These are phyloP conservation scores for Elegia similella DNA, from an alignment of 2,888 invertebrate genomes.

Conservation along the genomic window DNA sequence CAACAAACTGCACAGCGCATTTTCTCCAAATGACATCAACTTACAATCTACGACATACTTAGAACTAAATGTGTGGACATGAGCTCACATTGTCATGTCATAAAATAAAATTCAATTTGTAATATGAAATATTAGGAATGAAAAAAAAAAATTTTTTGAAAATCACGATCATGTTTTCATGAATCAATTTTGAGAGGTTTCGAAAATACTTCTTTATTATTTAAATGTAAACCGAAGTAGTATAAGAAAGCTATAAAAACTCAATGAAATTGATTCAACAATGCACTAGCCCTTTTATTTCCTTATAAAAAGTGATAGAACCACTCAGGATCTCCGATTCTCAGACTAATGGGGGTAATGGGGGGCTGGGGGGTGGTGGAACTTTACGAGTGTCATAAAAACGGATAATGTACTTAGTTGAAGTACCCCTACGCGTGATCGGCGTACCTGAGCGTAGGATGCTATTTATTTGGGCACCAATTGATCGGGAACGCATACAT, in stretches of 20 bases:
- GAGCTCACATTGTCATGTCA: too few relatives aligned
- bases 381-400: conserved; percentile 55
- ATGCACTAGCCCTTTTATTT: conserved; percentile 10
- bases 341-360: conserved; percentile 20
- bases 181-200: too few relatives aligned
- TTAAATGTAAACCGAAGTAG: not conserved
- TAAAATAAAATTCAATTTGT: too few relatives aligned
- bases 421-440: conserved; percentile 37
- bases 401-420: conserved; percentile 52
- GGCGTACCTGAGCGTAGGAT: conserved; percentile 29
- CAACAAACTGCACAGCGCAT: too few relatives aligned
- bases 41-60: too few relatives aligned
- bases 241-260: not conserved
- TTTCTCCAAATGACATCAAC: too few relatives aligned
- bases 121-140: too few relatives aligned
- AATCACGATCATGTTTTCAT: too few relatives aligned
- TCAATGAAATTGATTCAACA: conserved; percentile 9
- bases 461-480: conserved; percentile 29
- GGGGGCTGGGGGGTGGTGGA: conserved; percentile 25
- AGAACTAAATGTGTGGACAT: too few relatives aligned
- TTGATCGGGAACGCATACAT: conserved; percentile 15
- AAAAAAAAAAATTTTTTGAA: too few relatives aligned
- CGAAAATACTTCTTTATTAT: too few relatives aligned
- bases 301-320: conserved; percentile 15
- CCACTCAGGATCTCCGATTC: conserved; percentile 18